phyloP scores from a whole-genome alignment of 2,797 vertebrate species.

The Crypturellus tataupa region DNA sequence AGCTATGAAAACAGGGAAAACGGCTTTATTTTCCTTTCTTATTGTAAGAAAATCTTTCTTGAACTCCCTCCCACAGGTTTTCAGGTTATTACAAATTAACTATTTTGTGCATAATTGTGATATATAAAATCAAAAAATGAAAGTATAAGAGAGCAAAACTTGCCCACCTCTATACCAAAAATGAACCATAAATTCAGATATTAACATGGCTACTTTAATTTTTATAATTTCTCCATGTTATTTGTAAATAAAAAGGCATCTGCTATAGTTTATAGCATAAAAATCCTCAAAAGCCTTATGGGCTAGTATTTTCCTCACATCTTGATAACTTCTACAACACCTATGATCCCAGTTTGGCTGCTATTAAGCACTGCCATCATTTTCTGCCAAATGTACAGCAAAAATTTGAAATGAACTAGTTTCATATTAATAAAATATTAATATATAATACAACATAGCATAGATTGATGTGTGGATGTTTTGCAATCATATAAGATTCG shows the following conservation, averaged over 20 bases:
- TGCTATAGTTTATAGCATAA: neutral
- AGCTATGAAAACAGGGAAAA: neutral
- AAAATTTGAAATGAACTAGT: neutral
- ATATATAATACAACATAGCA: neutral
- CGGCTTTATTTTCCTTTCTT: neutral
- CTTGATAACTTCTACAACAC: neutral
- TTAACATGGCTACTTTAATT: neutral
- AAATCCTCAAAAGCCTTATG: neutral
- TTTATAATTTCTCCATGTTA: neutral
- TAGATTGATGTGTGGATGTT: neutral
- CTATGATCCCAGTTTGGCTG: rapidly evolving
- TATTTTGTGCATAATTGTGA: neutral
- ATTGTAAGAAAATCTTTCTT: neutral
- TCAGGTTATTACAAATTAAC: neutral
- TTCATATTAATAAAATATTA: neutral
- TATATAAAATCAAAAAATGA: neutral
- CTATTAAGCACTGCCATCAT: neutral
- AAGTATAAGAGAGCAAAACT: neutral
- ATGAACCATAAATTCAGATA: neutral
- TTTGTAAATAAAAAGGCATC: neutral
- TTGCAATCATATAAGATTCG: neutral
- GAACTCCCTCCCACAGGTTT: neutral
- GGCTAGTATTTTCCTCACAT: neutral
- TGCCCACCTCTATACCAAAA: neutral
- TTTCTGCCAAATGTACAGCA: neutral